Base-by-base conservation (phyloP, 92 coral and sea anemone species). In the Pocillopora grandis region DNA sequence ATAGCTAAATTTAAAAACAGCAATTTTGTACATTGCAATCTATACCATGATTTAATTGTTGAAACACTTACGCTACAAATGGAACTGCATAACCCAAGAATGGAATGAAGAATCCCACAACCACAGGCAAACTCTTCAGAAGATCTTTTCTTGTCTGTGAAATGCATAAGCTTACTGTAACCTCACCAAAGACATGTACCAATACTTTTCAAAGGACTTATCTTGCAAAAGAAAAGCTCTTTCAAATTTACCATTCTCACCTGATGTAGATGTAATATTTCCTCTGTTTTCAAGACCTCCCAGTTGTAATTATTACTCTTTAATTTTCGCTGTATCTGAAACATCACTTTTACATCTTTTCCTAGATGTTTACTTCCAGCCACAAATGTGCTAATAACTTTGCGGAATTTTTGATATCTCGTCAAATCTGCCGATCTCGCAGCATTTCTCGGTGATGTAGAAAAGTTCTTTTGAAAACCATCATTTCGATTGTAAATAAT, bases 61-160 rank as follows among this genome's bases (percentile, higher is more conserved):
- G 1, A 80, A 58, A 52, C 10, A 95, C 98, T 92, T 81, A 97
- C 99, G 98, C 99, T 79, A 94, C 92, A 23, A 97, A 84, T 81
- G 99, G 99, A 12, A 93, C 99, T 55, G 93, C 97, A 89, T 97
- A 97, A 21, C 99, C 99, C 84, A 97, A 48, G 80, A 97, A 93
- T 75, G 99, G 99, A 21, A 97, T 80, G 76, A 87, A 94, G 70
- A 92, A 94, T n/a, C 92, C 92, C 23, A 80, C 85, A 5, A 94
- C 95, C 42, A 93, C 96, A 52, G 99, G 99, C 66, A 97, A 85
- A 12, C 94, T 90, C 83, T 97, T 97, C 23, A 92, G 82, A 65
- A 97, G 75, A 84, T 91, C 98, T 84, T 88, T 87, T 57, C 93
- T 87, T 62, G 98, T 88, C 99, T 97, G 80, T 27, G 80, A 76